Base-by-base conservation (phyloP, 1,140 invertebrate species). In the Ostrea denselamellosa region DNA sequence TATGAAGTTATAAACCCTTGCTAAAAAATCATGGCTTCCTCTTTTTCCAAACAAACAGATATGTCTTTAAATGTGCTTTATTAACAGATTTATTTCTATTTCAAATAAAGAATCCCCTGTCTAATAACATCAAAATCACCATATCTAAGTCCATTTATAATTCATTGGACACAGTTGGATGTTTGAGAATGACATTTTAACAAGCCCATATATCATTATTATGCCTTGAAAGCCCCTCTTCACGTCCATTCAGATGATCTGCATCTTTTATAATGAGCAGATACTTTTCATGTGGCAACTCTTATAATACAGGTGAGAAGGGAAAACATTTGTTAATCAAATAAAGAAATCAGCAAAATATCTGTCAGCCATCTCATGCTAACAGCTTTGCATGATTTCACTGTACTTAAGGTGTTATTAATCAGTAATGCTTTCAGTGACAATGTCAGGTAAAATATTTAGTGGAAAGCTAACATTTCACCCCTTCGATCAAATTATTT, bases 161-260 rank as follows among this genome's bases (percentile, higher is more conserved):
- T 56, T 56, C 12, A 84, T 19, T 28, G 51, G 51, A 84, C n/a
- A 17, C n/a, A 54, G 52, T 12, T 84, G n/a, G n/a, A 28, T 51
- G 54, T 56, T 53, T 53, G 28, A 34, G 25, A 28, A 77, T 77
- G 68, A 77, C 68, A 77, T 77, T 77, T 71, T 34, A 77, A 77
- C 28, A 77, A 17, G 22, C 25, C 68, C 22, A 34, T 77, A 77
- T 28, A 77, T 77, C 68, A 77, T 34, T 14, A 77, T 71, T 28
- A n/a, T 14, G 22, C 22, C 68, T 71, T 25, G 34, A 77, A 34
- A 77, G n/a, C 17, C 17, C 12, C 17, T 62, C 14, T 19, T 19
- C 56, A 19, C 56, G 17, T 28, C 14, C 25, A 77, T 25, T 28
- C 25, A 28, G 68, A 14, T 22, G 28, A 28, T 14, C 12, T 25